Base-by-base conservation (phyloP, 2,888 invertebrate genomes). In the Temnothorax unifasciatus region DNA sequence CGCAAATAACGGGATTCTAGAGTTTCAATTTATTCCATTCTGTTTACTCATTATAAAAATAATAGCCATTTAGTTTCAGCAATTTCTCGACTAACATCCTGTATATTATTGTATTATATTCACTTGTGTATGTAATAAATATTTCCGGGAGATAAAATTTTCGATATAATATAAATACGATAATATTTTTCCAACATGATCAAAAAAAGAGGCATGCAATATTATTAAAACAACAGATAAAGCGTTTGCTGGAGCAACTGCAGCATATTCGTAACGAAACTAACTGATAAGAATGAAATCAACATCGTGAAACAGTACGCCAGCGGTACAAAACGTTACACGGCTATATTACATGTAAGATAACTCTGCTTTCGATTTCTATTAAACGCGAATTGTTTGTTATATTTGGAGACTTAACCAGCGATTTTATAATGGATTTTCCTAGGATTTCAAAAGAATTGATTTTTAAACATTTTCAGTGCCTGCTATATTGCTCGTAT, bases 201-300 rank as follows among this genome's bases (percentile, higher is more conserved):
- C 47, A 5, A 21, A n/a, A n/a, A 15, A 54, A 71, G 6, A 1
- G 15, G 2, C n/a, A 52, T 54, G 52, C 9, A 54, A 21, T 4
- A 54, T 38, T 52, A 6, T 54, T 38, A 38, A 71, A 38, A 71
- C 18, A 5, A 69, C 15, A 71, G 52, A 21, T 71, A 52, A 38
- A 21, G 21, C 15, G 2, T 54, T 38, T 21, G 8, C 21, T 71
- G 15, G 38, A 71, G 8, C n/a, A 21, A 71, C 15, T 54, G 52
- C 71, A 71, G 52, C n/a, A 71, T 15, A 52, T 38, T 1, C 38
- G 11, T 71, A 54, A 52, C 4, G 54, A 71, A 71, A 52, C 11
- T 54, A 38, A 21, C n/a, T 21, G 54, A 54, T 8, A 9, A 71
- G 6, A 71, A 34, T 52, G 52, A 74, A 74, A 44, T 61, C 0